Base-by-base conservation (phyloP, 30 jellyfish, hydroid and myxozoan genomes). In the Sanderia malayensis region DNA sequence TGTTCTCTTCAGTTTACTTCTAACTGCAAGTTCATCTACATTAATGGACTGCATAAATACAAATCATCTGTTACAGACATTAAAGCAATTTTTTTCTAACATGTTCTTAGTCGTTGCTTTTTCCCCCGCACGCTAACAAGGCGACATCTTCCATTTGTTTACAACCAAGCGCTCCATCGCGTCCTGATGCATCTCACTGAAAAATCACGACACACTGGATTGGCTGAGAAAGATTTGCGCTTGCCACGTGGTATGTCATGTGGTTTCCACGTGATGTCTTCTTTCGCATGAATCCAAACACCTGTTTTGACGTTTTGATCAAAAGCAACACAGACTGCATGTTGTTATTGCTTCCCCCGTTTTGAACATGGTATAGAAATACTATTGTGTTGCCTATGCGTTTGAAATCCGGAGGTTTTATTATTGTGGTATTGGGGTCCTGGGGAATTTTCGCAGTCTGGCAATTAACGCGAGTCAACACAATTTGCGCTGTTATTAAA, bases 131-230 rank as follows among this genome's bases (percentile, higher is more conserved):
- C 64, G 11, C 52, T 3, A 4, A 4, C 64, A 49, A 15, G 11
- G 11, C 64, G 3, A 49, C 3, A 8, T 2, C 64, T 8, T 4
- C 24, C 64, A 49, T 49, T 49, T 49, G 64, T 49, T 49, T 49
- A 49, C 64, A 8, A 9, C 3, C 64, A 19, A 49, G 64, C 64
- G 27, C 3, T 4, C 6, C 8, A 19, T 11, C 64, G 64, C 64
- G 64, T 49, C 64, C 64, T 24, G 23, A 49, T 49, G 64, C 64
- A 4, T 49, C 52, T 13, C 13, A 37, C 52, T 49, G 64, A 49
- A 49, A 41, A 41, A 41, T 41, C 64, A 49, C 64, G 64, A 9
- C 27, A 49, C 2, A 19, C 18, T 19, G 3, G 64, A 49, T 49
- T 9, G 64, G 64, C 23, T 49, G 6, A 19, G 15, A 6, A 6